phyloP scores from a whole-genome alignment of 2,888 invertebrate genomes.

The Cantharis flavilabris region DNA sequence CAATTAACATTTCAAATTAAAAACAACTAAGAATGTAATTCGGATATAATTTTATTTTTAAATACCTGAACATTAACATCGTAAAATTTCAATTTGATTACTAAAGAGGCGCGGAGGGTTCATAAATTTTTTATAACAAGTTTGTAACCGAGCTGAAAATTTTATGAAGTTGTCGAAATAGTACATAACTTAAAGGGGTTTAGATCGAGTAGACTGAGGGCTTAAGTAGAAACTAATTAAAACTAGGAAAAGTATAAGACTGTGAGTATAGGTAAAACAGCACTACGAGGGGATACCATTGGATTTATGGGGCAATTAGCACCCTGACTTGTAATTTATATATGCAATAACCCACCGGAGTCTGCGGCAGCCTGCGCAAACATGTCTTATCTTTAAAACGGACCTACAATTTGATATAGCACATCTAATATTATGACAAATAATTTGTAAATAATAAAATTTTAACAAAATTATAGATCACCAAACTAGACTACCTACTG shows the following conservation, averaged over 20 bases:
- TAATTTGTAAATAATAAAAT: not conserved
- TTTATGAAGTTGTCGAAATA: constrained; percentile 24
- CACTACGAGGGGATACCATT: constrained; percentile 36
- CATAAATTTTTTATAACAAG: constrained; percentile 22
- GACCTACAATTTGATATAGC: constrained; percentile 22
- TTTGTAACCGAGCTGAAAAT: constrained; percentile 21
- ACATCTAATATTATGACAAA: constrained; percentile 9
- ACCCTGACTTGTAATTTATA: constrained; percentile 47
- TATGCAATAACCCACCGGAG: constrained; percentile 41
- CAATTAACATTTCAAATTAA: not conserved
- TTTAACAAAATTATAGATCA: not conserved
- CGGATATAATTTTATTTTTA: not conserved
- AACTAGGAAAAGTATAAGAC: constrained; percentile 42
- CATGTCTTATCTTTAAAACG: constrained; percentile 25
- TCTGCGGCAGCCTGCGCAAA: constrained; percentile 29
- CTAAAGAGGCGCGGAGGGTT: constrained; percentile 4
- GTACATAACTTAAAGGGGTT: constrained; percentile 21
- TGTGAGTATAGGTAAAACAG: constrained; percentile 24
- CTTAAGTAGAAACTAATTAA: constrained; percentile 38
- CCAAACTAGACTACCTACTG: not conserved
- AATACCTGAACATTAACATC: not conserved
- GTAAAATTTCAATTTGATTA: constrained; percentile 19
- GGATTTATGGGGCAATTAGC: constrained; percentile 48
- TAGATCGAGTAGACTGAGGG: constrained; percentile 24
- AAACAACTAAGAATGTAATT: not conserved